A percentile compares a stretch with the other conserved stretches of the same genome.
phyloP scores from a whole-genome alignment of 1,140 invertebrate species.

The Nephila pilipes region DNA sequence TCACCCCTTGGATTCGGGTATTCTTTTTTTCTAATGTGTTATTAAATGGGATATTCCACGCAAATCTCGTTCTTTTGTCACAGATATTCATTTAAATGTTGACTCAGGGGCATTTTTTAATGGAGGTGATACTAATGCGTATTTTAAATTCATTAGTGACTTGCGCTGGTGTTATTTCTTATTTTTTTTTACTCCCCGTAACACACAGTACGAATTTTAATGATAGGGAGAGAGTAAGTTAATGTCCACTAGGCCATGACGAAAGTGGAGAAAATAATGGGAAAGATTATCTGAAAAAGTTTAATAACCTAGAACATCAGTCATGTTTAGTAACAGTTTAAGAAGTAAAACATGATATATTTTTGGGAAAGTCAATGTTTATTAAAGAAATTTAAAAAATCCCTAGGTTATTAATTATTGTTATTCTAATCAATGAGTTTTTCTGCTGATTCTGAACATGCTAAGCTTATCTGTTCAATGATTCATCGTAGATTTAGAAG shows the following conservation, averaged over 20 bases:
- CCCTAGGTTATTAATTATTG: not conserved
- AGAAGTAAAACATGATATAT: not conserved
- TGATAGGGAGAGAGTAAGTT: not conserved
- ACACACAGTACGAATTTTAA: not conserved
- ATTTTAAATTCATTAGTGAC: constrained; percentile 50
- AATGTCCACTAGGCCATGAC: not conserved
- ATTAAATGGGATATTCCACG: constrained; percentile 42
- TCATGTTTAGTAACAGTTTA: constrained; percentile 8
- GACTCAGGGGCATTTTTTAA: constrained; percentile 49
- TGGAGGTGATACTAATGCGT: constrained; percentile 45
- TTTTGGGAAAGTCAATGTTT: not conserved
- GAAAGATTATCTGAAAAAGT: not conserved
- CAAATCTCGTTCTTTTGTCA: not conserved
- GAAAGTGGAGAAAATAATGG: not conserved
- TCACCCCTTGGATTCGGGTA: not conserved
- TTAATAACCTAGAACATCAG: constrained; percentile 1
- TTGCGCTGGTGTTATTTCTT: not conserved
- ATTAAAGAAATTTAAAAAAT: not conserved
- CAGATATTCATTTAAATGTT: constrained; percentile 11
- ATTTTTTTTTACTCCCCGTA: too few species aligned
- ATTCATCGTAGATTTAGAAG: too few species aligned
- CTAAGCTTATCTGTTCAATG: not conserved
- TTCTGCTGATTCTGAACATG: not conserved
- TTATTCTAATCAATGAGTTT: not conserved
- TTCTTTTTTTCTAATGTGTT: constrained; percentile 35